Conservation (phyloP, 2,113 vertebrate genomes). For the Lophura nycthemera region DNA sequence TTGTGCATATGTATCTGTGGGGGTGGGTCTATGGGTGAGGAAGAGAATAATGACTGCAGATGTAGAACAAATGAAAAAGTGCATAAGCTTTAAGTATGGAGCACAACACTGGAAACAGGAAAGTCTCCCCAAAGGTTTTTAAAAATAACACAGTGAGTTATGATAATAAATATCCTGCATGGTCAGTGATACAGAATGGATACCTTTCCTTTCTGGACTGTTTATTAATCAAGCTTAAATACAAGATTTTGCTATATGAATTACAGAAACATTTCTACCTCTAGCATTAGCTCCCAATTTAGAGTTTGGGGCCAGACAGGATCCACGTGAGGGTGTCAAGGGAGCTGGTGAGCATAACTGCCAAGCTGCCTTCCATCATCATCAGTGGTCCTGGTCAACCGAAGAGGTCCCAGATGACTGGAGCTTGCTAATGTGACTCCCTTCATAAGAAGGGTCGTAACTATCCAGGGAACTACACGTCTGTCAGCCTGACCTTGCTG, state of each 20-base stretch:
- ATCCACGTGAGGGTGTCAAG: too few relatives aligned
- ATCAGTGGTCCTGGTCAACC: too few relatives aligned
- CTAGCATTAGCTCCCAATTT: neutral
- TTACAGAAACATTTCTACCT: neutral
- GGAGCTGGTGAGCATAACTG: too few relatives aligned
- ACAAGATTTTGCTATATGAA: neutral
- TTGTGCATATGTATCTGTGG: neutral
- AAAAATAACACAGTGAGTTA: neutral
- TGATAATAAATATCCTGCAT: neutral
- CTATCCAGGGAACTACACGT: too few relatives aligned
- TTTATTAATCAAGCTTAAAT: neutral
- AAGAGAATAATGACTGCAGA: neutral
- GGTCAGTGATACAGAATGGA: neutral
- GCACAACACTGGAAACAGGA: neutral
- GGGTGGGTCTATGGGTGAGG: rapidly evolving
- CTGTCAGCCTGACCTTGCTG: too few relatives aligned
- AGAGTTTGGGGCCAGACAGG: too few relatives aligned
- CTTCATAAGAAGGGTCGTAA: too few relatives aligned
- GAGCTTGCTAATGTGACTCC: too few relatives aligned
- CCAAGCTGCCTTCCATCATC: too few relatives aligned
- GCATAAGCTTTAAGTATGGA: neutral
- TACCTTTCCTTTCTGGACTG: neutral
- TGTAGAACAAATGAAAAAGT: neutral
- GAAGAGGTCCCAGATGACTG: too few relatives aligned
- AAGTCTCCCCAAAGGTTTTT: neutral